phyloP scores from a whole-genome alignment of 2,113 vertebrate genomes.

The Neolamprologus falcicula region DNA sequence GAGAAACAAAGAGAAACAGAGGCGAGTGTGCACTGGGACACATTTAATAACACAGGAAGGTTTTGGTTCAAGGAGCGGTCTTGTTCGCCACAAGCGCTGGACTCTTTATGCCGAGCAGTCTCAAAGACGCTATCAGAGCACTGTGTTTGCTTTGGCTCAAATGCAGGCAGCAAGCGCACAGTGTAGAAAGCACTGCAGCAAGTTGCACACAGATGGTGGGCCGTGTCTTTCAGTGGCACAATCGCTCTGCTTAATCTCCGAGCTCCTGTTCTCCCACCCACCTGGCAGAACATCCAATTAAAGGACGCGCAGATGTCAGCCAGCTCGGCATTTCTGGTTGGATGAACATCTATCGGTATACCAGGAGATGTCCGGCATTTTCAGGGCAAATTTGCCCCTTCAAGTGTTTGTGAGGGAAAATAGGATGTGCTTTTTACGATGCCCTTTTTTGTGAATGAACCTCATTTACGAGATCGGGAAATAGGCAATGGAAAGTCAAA shows the following conservation, averaged over 20 bases:
- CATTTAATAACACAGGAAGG: constrained; percentile 17
- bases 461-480: constrained; percentile 61
- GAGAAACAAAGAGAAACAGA: not conserved
- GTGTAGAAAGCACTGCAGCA: not conserved
- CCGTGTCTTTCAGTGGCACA: not conserved
- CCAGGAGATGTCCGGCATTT: not conserved
- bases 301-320: not conserved
- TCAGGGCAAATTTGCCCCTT: not conserved
- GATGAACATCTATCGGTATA: constrained; percentile 7
- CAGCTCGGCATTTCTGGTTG: not conserved
- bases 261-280: not conserved
- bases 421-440: constrained; percentile 35
- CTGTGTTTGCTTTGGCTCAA: constrained; percentile 40
- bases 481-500: constrained; percentile 58
- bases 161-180: not conserved
- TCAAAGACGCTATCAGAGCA: not conserved
- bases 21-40: not conserved
- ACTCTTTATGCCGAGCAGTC: not conserved
- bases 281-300: not conserved
- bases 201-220: constrained; percentile 4
- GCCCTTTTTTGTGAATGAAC: constrained; percentile 56
- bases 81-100: not conserved
- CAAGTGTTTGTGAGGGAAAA: constrained; percentile 33
- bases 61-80: not conserved
- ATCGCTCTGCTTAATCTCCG: constrained; percentile 1